Evolutionary conservation across 2,797 vertebrate genomes (phyloP).

Genomic region (Luscinia luscinia): DNA sequence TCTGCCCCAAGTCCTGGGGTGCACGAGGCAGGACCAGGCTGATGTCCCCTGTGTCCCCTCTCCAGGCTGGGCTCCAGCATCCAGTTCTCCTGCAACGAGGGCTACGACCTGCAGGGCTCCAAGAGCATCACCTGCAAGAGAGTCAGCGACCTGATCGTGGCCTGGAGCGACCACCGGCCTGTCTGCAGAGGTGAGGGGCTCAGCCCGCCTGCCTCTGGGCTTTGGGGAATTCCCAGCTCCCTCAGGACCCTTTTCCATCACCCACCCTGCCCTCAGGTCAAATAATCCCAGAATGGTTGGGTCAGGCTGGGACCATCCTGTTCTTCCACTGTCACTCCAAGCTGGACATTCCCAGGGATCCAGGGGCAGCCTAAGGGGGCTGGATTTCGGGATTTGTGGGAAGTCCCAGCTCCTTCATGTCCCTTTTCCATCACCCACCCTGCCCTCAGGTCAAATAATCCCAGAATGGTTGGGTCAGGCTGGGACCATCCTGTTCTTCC

Average conservation of each 20-base stretch:
- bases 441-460: accelerated
- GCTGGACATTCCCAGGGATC: too few relatives aligned
- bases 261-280: background rate
- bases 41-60: background rate
- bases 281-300: background rate
- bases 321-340: too few relatives aligned
- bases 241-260: accelerated
- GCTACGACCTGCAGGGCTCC: conserved; percentile 97
- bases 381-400: accelerated
- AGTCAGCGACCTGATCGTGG: conserved; percentile 96
- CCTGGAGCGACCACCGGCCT: conserved; percentile 97
- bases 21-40: accelerated
- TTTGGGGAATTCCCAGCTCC: background rate
- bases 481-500: background rate
- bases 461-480: background rate
- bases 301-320: too few relatives aligned
- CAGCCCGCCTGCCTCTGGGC: accelerated
- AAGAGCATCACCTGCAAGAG: conserved; percentile 97
- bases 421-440: too few relatives aligned
- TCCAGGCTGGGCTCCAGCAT: conserved; percentile 74
- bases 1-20: accelerated
- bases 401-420: accelerated
- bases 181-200: conserved; percentile 91
- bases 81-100: conserved; percentile 97
- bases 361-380: conserved; percentile 58